These are phyloP conservation scores for Argopecten irradians DNA, from an alignment of 1,140 invertebrate genomes.

Conservation along the genomic window DNA sequence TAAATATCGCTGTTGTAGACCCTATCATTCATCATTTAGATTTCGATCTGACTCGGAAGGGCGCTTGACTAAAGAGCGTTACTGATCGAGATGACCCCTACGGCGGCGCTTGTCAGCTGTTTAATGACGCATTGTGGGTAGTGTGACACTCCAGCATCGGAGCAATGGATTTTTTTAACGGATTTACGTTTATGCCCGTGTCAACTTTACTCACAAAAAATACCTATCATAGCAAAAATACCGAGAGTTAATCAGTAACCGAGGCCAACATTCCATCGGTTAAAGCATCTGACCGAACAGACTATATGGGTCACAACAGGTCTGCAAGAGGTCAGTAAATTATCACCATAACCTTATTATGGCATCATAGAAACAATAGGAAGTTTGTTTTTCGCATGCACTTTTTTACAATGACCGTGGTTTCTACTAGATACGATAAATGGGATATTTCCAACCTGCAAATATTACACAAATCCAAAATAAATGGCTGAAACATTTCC, in stretches of 20 bases:
- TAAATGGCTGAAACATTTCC: no score
- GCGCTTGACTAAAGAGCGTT: slow-evolving; percentile 14
- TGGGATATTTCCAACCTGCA: no score
- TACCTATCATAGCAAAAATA: not conserved
- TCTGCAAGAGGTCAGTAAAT: not conserved
- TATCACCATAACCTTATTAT: not conserved
- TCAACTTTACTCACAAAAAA: not conserved
- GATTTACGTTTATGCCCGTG: not conserved
- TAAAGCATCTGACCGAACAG: not conserved
- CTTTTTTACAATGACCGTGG: no score
- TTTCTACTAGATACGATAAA: no score
- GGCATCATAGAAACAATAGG: not conserved
- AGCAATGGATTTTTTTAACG: no score
- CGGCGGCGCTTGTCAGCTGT: not conserved
- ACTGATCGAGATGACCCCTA: not conserved
- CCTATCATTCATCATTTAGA: slow-evolving; percentile 9
- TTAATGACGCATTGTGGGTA: slow-evolving; percentile 16
- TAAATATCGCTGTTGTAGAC: slow-evolving; percentile 12
- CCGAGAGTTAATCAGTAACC: not conserved
- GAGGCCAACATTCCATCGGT: not conserved
- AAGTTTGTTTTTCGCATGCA: no score
- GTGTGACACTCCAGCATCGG: not conserved
- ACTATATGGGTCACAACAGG: not conserved
- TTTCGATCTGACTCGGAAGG: not conserved
- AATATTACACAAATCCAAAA: no score